A percentile compares a stretch with the other conserved stretches of the same genome.
Conservation (phyloP, 2,888 invertebrate genomes). For the Sphaerophoria taeniata region DNA sequence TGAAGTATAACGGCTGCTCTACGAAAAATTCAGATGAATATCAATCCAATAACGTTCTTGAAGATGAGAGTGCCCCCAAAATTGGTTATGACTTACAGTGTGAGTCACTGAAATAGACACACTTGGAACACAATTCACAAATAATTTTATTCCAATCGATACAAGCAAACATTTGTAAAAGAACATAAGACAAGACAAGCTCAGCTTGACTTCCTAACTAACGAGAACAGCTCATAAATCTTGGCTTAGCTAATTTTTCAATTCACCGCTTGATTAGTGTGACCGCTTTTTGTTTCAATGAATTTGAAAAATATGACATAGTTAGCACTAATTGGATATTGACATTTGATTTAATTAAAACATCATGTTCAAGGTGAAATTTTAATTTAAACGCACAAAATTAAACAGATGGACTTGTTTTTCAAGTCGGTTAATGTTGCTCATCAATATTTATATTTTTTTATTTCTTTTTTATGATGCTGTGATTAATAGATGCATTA, state of each 20-base stretch:
- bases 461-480: background rate
- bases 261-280: constrained; percentile 1
- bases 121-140: no score
- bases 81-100: background rate
- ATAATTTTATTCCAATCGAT: no score
- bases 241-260: constrained; percentile 9
- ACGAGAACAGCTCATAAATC: constrained; percentile 15
- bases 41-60: constrained; percentile 27
- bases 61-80: constrained; percentile 45
- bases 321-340: constrained; percentile 10
- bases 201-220: no score
- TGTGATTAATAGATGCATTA: constrained; percentile 1
- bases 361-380: constrained; percentile 28
- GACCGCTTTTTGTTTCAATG: background rate
- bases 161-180: no score
- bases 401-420: constrained; percentile 26
- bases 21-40: constrained; percentile 55
- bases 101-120: background rate
- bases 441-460: constrained; percentile 16
- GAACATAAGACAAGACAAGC: no score
- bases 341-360: constrained; percentile 21
- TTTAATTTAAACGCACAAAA: background rate
- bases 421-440: constrained; percentile 7
- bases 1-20: constrained; percentile 54
- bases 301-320: constrained; percentile 11